Base-by-base conservation (phyloP, 2,797 vertebrate species). In the Gymnoscopelus microlampas region DNA sequence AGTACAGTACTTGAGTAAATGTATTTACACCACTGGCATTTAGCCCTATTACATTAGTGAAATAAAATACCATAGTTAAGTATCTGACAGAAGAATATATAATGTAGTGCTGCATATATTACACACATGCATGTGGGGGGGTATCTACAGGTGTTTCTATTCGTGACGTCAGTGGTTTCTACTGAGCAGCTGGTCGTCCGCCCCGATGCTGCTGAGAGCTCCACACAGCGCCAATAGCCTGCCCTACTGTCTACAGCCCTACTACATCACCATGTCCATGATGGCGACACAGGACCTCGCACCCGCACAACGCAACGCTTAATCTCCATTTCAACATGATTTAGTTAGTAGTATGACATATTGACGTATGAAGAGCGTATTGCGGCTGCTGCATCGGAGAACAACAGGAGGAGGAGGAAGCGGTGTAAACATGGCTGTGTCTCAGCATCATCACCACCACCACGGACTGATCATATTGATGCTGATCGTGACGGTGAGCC, bases 211-310 rank as follows among this genome's bases (percentile, higher is more conserved):
- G 19, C 19, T 19, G 19, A 19, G 19, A 6, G 35, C 7, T 39
- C 7, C 2, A 39, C 35, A 39, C 35, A 39, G 35, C 7, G 35
- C 35, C 35, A 39, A 5, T 8, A 39, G 35, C 5, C 3, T 19
- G 1, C 19, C 5, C 3, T 19, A 19, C 19, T 19, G 19, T 19
- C 19, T 19, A n/a, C n/a, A 19, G 19, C 19, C 19, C 19, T 19
- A 19, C 19, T 9, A 10, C 76, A 60, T 91, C 83, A 86, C 87
- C 81, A 85, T 89, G 87, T 88, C 88, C 88, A 88, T 88, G 5
- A 3, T 10, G 2, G 39, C 39, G 1, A 44, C 9, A 44, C 39
- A 10, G 39, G 39, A 44, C 9, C 23, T 58, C 53, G 56, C 65
- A 61, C 53, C 24, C n/a, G n/a, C 14, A 10, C 39, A 10, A 44